Conservation (phyloP, 2,888 invertebrate species). For the Petrolisthes cinctipes region DNA sequence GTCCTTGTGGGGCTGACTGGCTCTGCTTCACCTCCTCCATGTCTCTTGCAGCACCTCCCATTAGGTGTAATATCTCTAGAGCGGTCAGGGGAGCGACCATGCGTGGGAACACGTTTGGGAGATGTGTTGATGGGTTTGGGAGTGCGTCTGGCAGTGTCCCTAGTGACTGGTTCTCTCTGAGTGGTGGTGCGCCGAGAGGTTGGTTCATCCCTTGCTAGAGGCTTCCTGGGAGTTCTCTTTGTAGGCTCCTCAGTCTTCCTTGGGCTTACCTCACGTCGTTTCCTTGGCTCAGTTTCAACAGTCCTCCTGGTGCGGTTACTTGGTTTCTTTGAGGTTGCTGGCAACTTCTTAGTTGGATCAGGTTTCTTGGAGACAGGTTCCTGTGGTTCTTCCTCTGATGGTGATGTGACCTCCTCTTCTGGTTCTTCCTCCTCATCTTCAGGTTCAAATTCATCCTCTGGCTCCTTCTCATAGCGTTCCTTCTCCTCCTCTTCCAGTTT, state of each 20-base stretch:
- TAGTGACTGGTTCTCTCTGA: constrained; percentile 30
- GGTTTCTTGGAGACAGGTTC: constrained; percentile 22
- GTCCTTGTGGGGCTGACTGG: constrained; percentile 48
- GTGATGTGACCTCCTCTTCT: constrained; percentile 30
- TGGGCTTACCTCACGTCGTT: constrained; percentile 44
- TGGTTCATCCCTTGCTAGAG: constrained; percentile 31
- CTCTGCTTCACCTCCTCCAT: constrained; percentile 30
- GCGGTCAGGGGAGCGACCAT: constrained; percentile 49
- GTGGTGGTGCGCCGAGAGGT: constrained; percentile 35
- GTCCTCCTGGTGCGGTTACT: constrained; percentile 2
- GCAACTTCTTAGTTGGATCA: constrained; percentile 18
- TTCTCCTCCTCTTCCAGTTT: constrained; percentile 40
- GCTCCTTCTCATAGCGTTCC: constrained; percentile 9
- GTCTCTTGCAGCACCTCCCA: constrained; percentile 47
- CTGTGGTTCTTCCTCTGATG: constrained; percentile 48
- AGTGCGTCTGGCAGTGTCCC: constrained; percentile 22
- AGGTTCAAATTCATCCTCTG: background rate
- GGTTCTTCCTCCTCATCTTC: constrained; percentile 37
- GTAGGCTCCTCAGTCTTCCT: constrained; percentile 40
- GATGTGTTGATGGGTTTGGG: constrained; percentile 35
- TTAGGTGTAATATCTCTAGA: constrained; percentile 51
- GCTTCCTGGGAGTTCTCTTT: constrained; percentile 29
- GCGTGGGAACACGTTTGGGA: constrained; percentile 42
- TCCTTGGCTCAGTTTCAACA: constrained; percentile 39
- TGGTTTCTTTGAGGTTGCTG: constrained; percentile 17